Percentiles rank a stretch among this genome's conserved stretches.
Conservation (phyloP, 2,797 vertebrate species). For the Varecia variegata region DNA sequence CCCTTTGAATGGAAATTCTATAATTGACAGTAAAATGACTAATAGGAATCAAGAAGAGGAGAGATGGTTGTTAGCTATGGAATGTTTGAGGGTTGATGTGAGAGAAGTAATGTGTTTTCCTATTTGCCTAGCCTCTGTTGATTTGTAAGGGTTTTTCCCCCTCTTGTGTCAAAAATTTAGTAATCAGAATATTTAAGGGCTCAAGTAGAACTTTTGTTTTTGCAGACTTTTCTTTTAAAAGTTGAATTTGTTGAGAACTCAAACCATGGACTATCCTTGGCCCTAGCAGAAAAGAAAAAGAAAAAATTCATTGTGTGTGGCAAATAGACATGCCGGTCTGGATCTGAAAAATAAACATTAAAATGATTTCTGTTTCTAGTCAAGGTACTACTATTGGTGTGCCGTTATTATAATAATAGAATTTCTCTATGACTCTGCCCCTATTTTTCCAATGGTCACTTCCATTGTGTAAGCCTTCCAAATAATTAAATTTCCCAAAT, state of each 20-base stretch:
- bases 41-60: not conserved
- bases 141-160: not conserved
- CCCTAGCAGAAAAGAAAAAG: conserved; percentile 1
- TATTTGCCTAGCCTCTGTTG: not conserved
- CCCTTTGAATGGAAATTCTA: not conserved
- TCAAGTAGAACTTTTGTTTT: conserved; percentile 53
- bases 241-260: conserved; percentile 46
- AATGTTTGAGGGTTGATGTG: not conserved
- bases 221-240: conserved; percentile 22
- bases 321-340: not conserved
- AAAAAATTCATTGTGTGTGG: conserved; percentile 22
- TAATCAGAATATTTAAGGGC: conserved; percentile 26
- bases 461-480: not conserved
- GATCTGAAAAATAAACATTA: conserved; percentile 35
- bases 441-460: conserved; percentile 26
- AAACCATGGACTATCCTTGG: conserved; percentile 3
- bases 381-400: not conserved
- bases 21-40: conserved; percentile 28
- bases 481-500: not conserved
- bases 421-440: not conserved
- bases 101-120: conserved; percentile 2
- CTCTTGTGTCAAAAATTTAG: conserved; percentile 24
- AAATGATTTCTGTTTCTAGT: not conserved
- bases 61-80: not conserved
- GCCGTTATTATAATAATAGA: not conserved